Evolutionary conservation across 2,113 vertebrate genomes (phyloP), one percentile per base, ranked within the genome.

Genomic region (Gallinago media): DNA sequence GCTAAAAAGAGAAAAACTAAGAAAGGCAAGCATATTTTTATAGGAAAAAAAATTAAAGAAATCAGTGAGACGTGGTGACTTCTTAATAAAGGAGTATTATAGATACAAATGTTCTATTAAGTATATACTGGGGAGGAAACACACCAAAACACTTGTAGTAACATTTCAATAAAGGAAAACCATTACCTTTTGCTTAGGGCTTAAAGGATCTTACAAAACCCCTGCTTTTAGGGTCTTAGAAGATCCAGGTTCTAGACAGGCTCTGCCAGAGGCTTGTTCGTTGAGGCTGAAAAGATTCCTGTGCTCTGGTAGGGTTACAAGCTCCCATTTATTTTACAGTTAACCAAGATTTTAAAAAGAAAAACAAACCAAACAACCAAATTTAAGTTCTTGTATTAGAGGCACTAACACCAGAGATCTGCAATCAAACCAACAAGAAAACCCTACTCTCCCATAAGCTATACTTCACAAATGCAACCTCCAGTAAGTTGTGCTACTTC

Each of bases 381-480:
- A 52, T 29, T 68, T 42, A 49, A 81, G 9, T 49, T 54, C 49
- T 47, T 40, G 2, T 27, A 79, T 25, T 44, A 49, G 19, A 89
- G n/a, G 20, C 9, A 58, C 4, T 2, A 89, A 71, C 11, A 40
- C 10, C 15, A 46, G 1, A 46, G 42, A 66, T 46, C 3, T 32
- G 22, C 1, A 2, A 65, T 21, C 26, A 63, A 81, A 63, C 1
- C 4, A 55, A 52, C 18, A 67, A 77, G 40, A 70, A 38, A 26
- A 52, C 46, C 49, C 23, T 6, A n/a, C 1, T 19, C 15, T 56
- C 68, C 21, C 8, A 0, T 12, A 67, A 78, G 4, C 42, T 42
- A 23, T 22, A 21, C 29, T 32, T 23, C 7, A 63, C 16, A 78
- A 78, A 54, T 6, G 2, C n/a, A 55, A 63, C 42, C 13, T 50